A percentile compares a stretch with the other conserved stretches of the same genome.
Evolutionary conservation across 2,797 vertebrate genomes (phyloP).

Genomic region (Sparidentex hasta): DNA sequence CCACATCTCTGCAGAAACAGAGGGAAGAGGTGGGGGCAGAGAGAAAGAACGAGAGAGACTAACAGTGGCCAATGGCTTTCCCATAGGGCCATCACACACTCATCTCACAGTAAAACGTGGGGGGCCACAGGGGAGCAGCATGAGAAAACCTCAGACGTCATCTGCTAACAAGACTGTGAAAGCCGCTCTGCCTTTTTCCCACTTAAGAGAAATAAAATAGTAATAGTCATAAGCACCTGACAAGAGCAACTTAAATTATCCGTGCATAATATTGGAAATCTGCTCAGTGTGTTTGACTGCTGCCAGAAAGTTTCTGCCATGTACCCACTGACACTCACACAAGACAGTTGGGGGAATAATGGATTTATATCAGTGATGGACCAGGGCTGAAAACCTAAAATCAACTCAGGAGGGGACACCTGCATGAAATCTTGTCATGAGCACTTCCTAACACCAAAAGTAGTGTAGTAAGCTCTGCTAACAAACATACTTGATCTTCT

Average conservation of each 20-base stretch:
- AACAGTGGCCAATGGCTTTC: constrained; percentile 67
- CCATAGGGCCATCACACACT: constrained; percentile 57
- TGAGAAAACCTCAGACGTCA: constrained; percentile 50
- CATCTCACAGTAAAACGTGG: constrained; percentile 49
- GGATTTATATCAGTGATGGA: background rate
- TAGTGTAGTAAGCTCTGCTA: no score
- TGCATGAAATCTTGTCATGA: no score
- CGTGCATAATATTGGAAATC: constrained; percentile 11
- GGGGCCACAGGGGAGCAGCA: constrained; percentile 47
- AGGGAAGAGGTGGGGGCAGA: constrained; percentile 17
- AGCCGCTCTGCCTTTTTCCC: constrained; percentile 1
- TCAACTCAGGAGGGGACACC: no score
- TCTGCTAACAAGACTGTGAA: constrained; percentile 35
- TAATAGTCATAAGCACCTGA: constrained; percentile 15
- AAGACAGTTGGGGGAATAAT: background rate
- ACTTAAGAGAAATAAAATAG: constrained; percentile 21
- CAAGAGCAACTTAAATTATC: background rate
- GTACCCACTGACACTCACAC: constrained; percentile 11
- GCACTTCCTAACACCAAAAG: no score
- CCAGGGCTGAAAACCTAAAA: no score
- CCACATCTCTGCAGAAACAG: constrained; percentile 37
- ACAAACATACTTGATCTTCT: background rate
- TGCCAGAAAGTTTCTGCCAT: background rate
- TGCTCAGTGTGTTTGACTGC: background rate
- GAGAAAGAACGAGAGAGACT: constrained; percentile 36